These are phyloP conservation scores for Agriopis aurantiaria DNA, from an alignment of 2,888 invertebrate species.

Conservation along the genomic window DNA sequence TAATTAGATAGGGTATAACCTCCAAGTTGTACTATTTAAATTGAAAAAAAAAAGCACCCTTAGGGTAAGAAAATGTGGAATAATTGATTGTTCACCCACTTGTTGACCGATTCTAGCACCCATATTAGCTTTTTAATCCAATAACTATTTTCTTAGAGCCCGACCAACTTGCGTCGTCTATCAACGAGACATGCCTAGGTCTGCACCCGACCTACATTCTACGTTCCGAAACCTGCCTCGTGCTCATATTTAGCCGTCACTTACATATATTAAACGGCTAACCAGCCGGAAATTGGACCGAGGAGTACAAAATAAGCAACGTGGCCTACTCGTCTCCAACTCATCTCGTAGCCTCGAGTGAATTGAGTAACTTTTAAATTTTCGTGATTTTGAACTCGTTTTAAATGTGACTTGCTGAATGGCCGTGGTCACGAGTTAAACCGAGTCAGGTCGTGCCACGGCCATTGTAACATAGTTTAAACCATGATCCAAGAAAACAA, in stretches of 20 bases:
- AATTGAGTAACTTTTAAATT: background rate
- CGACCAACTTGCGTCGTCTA: background rate
- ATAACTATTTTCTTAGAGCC: background rate
- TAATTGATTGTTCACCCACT: too few relatives aligned
- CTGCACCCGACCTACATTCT: conserved; percentile 16
- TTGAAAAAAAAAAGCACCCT: too few relatives aligned
- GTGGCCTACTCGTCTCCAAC: background rate
- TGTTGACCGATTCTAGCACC: too few relatives aligned
- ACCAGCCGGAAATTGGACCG: conserved; percentile 40
- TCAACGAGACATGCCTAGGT: background rate
- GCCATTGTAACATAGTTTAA: too few relatives aligned
- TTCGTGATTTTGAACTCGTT: background rate
- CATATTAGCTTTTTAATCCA: too few relatives aligned
- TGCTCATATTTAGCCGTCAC: conserved; percentile 40
- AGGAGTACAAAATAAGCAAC: conserved; percentile 22
- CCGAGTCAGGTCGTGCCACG: too few relatives aligned
- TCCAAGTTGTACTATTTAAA: too few relatives aligned
- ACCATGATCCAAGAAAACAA: too few relatives aligned
- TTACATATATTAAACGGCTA: conserved; percentile 44
- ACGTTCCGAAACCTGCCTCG: conserved; percentile 10
- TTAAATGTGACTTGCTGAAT: too few relatives aligned
- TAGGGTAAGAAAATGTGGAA: too few relatives aligned
- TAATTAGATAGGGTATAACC: too few relatives aligned
- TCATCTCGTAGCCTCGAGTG: background rate
- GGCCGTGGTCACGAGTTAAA: too few relatives aligned